A percentile compares a stretch with the other conserved stretches of the same genome.
These are phyloP conservation scores for Mastomys coucha DNA, from an alignment of 2,113 vertebrate species.

Conservation along the genomic window DNA sequence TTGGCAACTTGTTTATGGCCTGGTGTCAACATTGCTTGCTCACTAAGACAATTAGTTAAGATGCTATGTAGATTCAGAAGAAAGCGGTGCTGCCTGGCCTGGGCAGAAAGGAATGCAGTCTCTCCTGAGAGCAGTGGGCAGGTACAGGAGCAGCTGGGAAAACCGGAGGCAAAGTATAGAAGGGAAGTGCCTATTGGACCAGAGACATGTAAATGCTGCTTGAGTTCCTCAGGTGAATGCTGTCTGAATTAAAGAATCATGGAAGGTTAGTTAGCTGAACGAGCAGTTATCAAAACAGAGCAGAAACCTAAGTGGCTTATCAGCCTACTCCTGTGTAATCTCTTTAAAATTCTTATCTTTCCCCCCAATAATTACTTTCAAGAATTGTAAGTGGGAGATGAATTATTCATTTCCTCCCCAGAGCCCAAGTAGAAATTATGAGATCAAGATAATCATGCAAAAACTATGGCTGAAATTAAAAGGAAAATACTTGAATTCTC, in stretches of 20 bases:
- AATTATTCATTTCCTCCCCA: neutral
- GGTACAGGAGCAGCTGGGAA: neutral
- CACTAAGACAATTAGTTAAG: neutral
- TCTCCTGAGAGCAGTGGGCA: neutral
- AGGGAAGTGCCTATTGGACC: neutral
- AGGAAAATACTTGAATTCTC: conserved; percentile 25
- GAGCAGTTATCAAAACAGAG: neutral
- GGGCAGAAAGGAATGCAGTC: neutral
- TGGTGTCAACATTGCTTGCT: neutral
- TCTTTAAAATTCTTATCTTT: neutral
- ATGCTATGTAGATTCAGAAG: neutral
- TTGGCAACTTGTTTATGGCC: neutral
- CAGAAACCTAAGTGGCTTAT: neutral
- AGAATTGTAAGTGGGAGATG: neutral
- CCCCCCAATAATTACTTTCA: neutral
- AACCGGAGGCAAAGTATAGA: neutral
- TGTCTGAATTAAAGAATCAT: neutral
- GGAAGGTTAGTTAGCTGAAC: neutral
- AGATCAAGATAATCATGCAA: neutral
- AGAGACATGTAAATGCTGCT: neutral
- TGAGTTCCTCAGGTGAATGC: neutral
- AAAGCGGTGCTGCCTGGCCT: neutral
- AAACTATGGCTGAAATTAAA: neutral
- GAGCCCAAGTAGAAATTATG: neutral
- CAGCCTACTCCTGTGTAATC: neutral